Evolutionary conservation across 2,888 invertebrate species (phyloP).

Genomic region (Enoplolaimus lenunculus): DNA sequence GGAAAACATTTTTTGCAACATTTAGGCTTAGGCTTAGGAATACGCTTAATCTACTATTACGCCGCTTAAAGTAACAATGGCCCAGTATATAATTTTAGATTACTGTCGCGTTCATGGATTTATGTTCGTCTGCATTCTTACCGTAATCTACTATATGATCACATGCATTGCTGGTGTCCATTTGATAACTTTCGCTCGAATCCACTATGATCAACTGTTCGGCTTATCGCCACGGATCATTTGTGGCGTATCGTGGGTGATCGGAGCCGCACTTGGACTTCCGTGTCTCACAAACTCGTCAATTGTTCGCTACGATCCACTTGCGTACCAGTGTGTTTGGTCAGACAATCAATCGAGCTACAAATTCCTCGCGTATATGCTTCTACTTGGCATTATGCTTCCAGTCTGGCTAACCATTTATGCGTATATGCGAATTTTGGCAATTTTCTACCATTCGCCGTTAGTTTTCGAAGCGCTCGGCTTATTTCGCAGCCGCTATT

Average conservation of each 20-base stretch:
- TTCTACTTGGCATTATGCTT: constrained; percentile 32
- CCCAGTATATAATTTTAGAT: not conserved
- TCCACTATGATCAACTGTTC: constrained; percentile 40
- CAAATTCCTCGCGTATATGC: constrained; percentile 37
- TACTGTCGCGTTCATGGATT: constrained; percentile 31
- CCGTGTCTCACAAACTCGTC: constrained; percentile 37
- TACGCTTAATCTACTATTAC: too few species aligned
- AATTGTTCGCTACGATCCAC: constrained; percentile 35
- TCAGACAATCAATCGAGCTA: constrained; percentile 32
- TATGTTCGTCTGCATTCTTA: constrained; percentile 34
- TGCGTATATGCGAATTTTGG: constrained; percentile 37
- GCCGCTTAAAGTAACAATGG: too few species aligned
- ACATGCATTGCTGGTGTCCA: constrained; percentile 40
- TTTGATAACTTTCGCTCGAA: constrained; percentile 38
- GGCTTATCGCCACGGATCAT: constrained; percentile 32
- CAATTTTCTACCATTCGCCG: constrained; percentile 37
- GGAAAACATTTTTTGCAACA: too few species aligned
- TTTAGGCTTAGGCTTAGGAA: too few species aligned
- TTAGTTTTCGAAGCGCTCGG: constrained; percentile 39
- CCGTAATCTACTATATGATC: constrained; percentile 36
- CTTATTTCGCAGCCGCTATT: constrained; percentile 35
- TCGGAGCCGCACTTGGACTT: constrained; percentile 34
- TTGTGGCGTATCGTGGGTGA: constrained; percentile 36
- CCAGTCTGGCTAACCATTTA: constrained; percentile 34
- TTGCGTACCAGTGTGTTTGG: constrained; percentile 34